A percentile compares a stretch with the other conserved stretches of the same genome.
phyloP scores from a whole-genome alignment of 2,797 vertebrate genomes.

The Lacerta bilineata region DNA sequence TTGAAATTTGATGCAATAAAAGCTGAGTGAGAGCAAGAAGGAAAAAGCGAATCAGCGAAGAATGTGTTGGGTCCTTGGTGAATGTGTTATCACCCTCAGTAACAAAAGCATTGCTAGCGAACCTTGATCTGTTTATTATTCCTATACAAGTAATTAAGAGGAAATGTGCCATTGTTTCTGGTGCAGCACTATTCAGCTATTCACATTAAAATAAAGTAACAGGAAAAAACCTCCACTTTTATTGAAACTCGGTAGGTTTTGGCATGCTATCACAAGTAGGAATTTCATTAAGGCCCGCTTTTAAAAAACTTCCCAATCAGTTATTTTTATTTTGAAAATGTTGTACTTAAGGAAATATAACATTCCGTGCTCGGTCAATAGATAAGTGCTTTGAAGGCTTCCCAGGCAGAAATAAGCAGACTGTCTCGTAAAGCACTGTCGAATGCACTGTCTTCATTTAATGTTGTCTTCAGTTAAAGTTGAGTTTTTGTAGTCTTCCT shows the following conservation, averaged over 20 bases:
- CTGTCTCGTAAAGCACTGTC: background rate
- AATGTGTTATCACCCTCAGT: background rate
- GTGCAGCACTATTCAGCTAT: slow-evolving; percentile 31
- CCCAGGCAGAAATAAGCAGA: slow-evolving; percentile 20
- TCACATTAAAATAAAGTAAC: slow-evolving; percentile 21
- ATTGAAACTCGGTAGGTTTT: slow-evolving; percentile 9
- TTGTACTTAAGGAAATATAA: slow-evolving; percentile 14
- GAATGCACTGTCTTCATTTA: background rate
- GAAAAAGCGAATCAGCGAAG: background rate
- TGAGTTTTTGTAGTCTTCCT: background rate
- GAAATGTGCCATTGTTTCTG: slow-evolving; percentile 30
- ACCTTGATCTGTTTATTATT: slow-evolving; percentile 32
- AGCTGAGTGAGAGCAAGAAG: background rate
- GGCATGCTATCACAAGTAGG: background rate
- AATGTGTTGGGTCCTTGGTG: background rate
- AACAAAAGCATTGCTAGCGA: slow-evolving; percentile 16
- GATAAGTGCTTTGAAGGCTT: slow-evolving; percentile 25
- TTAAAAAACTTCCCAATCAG: slow-evolving; percentile 17
- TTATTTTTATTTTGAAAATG: slow-evolving; percentile 34
- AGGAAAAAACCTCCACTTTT: slow-evolving; percentile 15
- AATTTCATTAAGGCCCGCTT: slow-evolving; percentile 22
- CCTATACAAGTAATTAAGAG: background rate
- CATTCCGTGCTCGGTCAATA: background rate
- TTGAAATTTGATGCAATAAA: background rate
- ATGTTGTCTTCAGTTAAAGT: background rate